Evolutionary conservation across 2,888 invertebrate species (phyloP), one percentile per base, ranked within the genome.

Genomic region (Sesamia inferens): DNA sequence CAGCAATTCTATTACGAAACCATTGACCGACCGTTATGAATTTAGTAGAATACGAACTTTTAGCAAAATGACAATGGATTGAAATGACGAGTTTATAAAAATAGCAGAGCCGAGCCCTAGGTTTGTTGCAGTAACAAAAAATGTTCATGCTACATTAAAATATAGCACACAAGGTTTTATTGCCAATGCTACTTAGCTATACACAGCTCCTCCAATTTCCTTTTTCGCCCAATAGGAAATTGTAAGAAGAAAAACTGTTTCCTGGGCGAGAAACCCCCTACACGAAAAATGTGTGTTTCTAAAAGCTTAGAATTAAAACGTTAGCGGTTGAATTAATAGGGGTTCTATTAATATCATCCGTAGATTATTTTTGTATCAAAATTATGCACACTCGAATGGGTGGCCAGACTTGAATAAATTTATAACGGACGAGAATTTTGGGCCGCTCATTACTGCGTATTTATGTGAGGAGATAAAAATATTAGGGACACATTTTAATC

Each of bases 381-480:
- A 95, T 94, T 93, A 95, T 95, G 93, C 95, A 95, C 95, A 95
- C 95, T 95, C 94, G 94, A 94, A 88, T 89, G 93, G 87, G 88
- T 90, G 90, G 91, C 85, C 90, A 90, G 92, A 94, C 94, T 95
- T 94, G 94, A 94, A 96, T 95, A 94, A 95, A 96, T 96, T 95
- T 94, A 93, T 93, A 93, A 91, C 90, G 88, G 90, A 91, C 91
- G 95, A 95, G 94, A 95, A 95, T 95, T 93, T 92, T 88, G 92
- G 94, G 89, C 84, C 90, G 87, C 96, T 96, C 96, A 96, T 96
- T 96, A 96, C 94, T 86, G 92, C 81, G 94, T 96, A 96, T 96
- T 96, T 96, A 96, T 96, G 95, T 92, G 93, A 91, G 88, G 90
- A 96, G 96, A 96, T 96, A 96, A 96, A 96, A 96, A 96, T 96